Conservation (phyloP, 2,113 vertebrate genomes). For the Vombatus ursinus region DNA sequence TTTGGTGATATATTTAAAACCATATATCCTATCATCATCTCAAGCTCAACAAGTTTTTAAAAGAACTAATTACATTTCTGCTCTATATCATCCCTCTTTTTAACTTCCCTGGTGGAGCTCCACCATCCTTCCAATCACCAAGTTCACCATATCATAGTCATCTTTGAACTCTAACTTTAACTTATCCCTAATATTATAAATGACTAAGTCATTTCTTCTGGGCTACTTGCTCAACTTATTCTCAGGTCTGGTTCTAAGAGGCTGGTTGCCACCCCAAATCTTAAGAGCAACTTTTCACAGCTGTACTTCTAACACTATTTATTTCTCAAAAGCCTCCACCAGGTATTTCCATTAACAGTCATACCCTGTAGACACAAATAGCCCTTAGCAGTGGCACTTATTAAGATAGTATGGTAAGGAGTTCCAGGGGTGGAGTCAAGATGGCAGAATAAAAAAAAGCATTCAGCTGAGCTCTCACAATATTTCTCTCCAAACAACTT, state of each 20-base stretch:
- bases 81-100: neutral
- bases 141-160: neutral
- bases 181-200: neutral
- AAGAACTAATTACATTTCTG: neutral
- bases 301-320: neutral
- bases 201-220: neutral
- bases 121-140: neutral
- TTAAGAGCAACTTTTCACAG: neutral
- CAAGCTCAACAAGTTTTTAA: neutral
- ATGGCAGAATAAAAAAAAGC: neutral
- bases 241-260: neutral
- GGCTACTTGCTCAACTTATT: neutral
- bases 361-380: neutral
- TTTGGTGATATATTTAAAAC: neutral
- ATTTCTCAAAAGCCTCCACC: neutral
- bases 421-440: too few relatives aligned
- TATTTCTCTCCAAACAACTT: neutral
- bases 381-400: neutral
- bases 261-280: neutral
- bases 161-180: neutral
- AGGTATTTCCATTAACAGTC: neutral
- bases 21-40: neutral
- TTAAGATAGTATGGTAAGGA: neutral
- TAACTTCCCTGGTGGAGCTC: neutral
- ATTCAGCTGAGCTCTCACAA: neutral